Evolutionary conservation across 2,888 invertebrate species (phyloP), one percentile per base, ranked within the genome.

Genomic region (Cephus pulcher): DNA sequence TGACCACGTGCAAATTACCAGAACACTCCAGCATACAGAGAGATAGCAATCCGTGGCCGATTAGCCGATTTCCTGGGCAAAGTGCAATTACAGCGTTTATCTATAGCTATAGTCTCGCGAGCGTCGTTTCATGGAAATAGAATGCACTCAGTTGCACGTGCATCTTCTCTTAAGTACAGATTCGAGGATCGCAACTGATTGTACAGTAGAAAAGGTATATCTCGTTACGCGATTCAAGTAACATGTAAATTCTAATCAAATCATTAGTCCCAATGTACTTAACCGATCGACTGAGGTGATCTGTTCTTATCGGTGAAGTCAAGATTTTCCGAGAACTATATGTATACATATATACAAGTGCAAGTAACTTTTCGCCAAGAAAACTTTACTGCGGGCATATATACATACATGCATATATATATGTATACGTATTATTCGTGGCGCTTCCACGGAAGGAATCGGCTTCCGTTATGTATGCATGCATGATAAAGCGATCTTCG

Each of bases 1-100:
- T 85, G 85, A 85, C 86, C 80, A 56, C 68, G 81, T 78, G 82
- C 82, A 76, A 85, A 86, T 56, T 56, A 56, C 56, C 56, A 56
- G 56, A 56, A 56, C 56, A 23, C 56, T 56, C 56, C 23, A 9
- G 56, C 56, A 56, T 56, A 56, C 56, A 56, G 56, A 56, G 56
- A 56, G 23, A 78, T 80, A 78, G 82, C 82, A 83, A 86, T 83
- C 80, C 83, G 76, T 56, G 78, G 80, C 79, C 81, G 82, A 85
- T 86, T 86, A 86, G 80, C 80, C 86, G 81, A 83, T 80, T 85
- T 85, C 81, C 82, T 80, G 80, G 78, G 23, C 80, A 73, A 56
- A 56, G 56, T 56, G 56, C 56, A 56, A 56, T 56, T 56, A 56
- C 56, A 56, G 56, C 56, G 56, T 56, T 56, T 56, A 56, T 56